Conservation (phyloP, 2,113 vertebrate species). For the Myrmophylax atrothorax region DNA sequence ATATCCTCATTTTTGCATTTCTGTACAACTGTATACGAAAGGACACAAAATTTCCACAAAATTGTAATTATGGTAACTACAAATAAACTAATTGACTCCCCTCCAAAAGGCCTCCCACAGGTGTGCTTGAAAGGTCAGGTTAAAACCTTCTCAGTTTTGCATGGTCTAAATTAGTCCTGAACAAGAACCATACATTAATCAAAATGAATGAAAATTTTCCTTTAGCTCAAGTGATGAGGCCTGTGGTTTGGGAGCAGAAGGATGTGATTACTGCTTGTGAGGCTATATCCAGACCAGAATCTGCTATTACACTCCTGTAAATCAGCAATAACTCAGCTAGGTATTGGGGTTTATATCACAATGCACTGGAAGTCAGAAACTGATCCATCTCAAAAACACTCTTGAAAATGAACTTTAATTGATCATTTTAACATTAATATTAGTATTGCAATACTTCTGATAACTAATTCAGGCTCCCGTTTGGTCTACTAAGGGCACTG, state of each 20-base stretch:
- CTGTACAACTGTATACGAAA: neutral
- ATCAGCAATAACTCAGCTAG: neutral
- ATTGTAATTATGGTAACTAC: neutral
- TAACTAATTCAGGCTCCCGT: neutral
- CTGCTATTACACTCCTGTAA: neutral
- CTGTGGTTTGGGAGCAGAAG: slow-evolving; percentile 20
- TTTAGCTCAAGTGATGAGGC: neutral
- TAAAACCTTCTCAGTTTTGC: slow-evolving; percentile 1
- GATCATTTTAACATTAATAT: neutral
- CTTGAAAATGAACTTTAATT: neutral
- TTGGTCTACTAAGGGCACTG: neutral
- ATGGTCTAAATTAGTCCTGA: neutral
- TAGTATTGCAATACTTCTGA: neutral
- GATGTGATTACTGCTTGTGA: neutral
- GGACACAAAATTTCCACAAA: neutral
- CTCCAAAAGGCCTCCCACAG: neutral
- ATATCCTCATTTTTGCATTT: neutral
- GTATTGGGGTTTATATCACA: neutral
- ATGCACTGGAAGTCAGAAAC: neutral
- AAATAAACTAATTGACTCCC: neutral
- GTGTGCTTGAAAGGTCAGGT: neutral
- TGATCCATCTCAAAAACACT: neutral
- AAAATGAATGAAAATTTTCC: neutral
- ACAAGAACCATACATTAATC: neutral
- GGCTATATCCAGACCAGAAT: neutral